Conservation (phyloP, 2,888 invertebrate genomes). For the Sinhomidia bicolor region DNA sequence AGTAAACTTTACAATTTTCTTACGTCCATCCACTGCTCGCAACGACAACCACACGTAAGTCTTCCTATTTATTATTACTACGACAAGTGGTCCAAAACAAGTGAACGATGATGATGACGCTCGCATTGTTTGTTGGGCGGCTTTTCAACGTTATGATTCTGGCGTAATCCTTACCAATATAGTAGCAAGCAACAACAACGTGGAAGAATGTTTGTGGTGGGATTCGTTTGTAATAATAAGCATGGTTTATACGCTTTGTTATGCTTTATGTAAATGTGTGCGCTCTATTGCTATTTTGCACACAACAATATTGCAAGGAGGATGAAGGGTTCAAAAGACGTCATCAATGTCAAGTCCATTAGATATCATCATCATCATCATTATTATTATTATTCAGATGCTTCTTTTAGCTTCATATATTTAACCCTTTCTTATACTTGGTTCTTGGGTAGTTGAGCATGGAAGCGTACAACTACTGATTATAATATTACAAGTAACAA, state of each 20-base stretch:
- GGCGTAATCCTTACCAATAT: too few species aligned
- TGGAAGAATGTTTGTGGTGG: not conserved
- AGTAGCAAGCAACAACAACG: too few species aligned
- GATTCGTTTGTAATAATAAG: too few species aligned
- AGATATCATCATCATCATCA: too few species aligned
- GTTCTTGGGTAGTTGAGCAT: conserved; percentile 30
- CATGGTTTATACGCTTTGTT: not conserved
- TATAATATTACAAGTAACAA: not conserved
- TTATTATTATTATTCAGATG: conserved; percentile 65
- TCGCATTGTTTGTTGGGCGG: conserved; percentile 22
- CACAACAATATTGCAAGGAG: not conserved
- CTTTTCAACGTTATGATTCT: not conserved
- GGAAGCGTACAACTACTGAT: not conserved
- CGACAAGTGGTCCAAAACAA: conserved; percentile 22
- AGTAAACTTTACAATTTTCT: too few species aligned
- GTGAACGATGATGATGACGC: conserved; percentile 22
- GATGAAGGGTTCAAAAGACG: conserved; percentile 77
- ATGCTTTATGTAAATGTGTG: conserved; percentile 51
- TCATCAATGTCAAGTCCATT: conserved; percentile 78
- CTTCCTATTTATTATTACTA: conserved; percentile 39
- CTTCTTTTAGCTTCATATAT: conserved; percentile 54
- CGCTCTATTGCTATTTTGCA: conserved; percentile 43
- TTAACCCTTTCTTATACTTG: conserved; percentile 67
- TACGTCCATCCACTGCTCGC: not conserved
- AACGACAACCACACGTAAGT: not conserved